These are phyloP conservation scores for Oxytorus armatus DNA, from an alignment of 2,888 invertebrate species.

Conservation along the genomic window DNA sequence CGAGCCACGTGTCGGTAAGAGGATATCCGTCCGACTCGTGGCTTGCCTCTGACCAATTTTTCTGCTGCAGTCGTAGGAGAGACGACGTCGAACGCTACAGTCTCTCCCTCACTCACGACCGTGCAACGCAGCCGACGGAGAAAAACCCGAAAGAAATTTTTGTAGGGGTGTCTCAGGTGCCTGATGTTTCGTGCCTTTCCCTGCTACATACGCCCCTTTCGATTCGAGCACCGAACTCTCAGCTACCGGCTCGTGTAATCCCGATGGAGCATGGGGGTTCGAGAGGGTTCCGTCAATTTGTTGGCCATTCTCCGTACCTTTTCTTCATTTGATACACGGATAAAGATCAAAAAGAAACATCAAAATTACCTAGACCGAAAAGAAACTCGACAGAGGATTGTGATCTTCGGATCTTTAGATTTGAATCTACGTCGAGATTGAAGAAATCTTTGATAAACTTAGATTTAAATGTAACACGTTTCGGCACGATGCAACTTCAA, in stretches of 20 bases:
- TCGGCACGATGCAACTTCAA: no score
- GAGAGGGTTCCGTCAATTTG: constrained; percentile 33
- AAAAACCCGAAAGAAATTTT: constrained; percentile 15
- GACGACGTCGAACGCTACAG: constrained; percentile 29
- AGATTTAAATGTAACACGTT: no score
- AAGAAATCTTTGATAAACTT: no score
- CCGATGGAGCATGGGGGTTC: constrained; percentile 33
- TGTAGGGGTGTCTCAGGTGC: constrained; percentile 75
- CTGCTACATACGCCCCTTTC: constrained; percentile 12
- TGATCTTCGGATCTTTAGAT: no score
- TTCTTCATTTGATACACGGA: neutral
- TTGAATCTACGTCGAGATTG: neutral
- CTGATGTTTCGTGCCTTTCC: constrained; percentile 36
- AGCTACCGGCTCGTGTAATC: constrained; percentile 40
- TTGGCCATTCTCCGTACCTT: constrained; percentile 5
- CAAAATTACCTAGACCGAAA: neutral
- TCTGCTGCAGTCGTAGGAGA: constrained; percentile 53
- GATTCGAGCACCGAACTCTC: constrained; percentile 20
- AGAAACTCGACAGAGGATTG: no score
- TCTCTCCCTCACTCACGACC: constrained; percentile 11
- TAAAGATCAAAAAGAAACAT: constrained; percentile 3
- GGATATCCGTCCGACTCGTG: constrained; percentile 81
- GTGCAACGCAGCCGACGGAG: constrained; percentile 14
- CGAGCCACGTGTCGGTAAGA: constrained; percentile 84
- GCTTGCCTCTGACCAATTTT: constrained; percentile 63